phyloP scores from a whole-genome alignment of 2,888 invertebrate species.

The Lithophane ornitopus region DNA sequence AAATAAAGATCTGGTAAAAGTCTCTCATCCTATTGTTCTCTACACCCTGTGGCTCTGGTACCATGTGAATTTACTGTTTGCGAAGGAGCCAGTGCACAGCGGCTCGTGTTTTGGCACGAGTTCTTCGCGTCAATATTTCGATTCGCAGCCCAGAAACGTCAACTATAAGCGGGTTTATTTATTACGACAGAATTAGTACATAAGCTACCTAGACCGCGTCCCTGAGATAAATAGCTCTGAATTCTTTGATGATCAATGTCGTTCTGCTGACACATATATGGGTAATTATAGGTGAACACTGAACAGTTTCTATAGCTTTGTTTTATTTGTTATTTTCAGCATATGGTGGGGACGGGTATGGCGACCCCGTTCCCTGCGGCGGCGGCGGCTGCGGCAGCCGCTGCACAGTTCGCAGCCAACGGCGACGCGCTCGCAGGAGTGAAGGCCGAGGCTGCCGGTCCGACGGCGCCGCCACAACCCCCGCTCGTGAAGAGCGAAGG shows the following conservation, averaged over 20 bases:
- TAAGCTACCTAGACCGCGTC: conserved; percentile 77
- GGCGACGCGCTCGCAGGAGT: conserved; percentile 89
- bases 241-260: conserved; percentile 73
- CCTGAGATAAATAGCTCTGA: conserved; percentile 76
- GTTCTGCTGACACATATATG: conserved; percentile 66
- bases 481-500: conserved; percentile 90
- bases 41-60: conserved; percentile 6
- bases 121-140: conserved; percentile 86
- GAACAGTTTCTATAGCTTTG: conserved; percentile 34
- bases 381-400: conserved; percentile 91
- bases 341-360: conserved; percentile 98
- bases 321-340: conserved; percentile 91
- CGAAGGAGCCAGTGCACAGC: conserved; percentile 66
- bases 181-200: conserved; percentile 86
- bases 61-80: conserved; percentile 42
- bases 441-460: conserved; percentile 86
- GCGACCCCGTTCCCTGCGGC: conserved; percentile 93
- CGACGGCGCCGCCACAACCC: conserved; percentile 82
- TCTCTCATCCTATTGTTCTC: background rate
- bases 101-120: conserved; percentile 84
- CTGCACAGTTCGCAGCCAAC: conserved; percentile 91
- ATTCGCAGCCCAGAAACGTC: conserved; percentile 88
- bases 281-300: conserved; percentile 23
- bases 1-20: background rate
- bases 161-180: conserved; percentile 84